phyloP scores from a whole-genome alignment of 2,888 invertebrate species.

The Ferrisia virgata region DNA sequence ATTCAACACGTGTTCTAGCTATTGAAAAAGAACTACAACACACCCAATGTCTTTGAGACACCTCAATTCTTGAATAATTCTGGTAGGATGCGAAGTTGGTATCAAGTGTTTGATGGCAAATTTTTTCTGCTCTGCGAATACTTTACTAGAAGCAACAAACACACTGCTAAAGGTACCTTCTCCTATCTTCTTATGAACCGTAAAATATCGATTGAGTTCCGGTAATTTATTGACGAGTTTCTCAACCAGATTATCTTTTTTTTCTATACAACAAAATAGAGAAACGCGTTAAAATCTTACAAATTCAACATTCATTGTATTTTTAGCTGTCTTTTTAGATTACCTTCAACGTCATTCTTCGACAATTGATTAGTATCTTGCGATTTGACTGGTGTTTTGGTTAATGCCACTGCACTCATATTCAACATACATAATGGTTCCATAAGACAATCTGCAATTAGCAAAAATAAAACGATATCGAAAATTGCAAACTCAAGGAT shows the following conservation, averaged over 20 bases:
- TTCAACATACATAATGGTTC: conserved; percentile 33
- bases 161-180: conserved; percentile 87
- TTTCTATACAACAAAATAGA: background rate
- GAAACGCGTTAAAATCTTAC: background rate
- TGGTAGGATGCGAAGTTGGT: conserved; percentile 78
- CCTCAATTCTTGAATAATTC: conserved; percentile 75
- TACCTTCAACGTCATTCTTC: background rate
- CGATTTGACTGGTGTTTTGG: conserved; percentile 29
- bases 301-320: background rate
- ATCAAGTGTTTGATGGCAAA: conserved; percentile 85
- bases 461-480: background rate
- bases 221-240: conserved; percentile 27
- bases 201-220: conserved; percentile 30
- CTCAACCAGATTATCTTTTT: background rate
- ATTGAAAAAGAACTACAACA: conserved; percentile 46
- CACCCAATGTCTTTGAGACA: conserved; percentile 77
- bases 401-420: background rate
- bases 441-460: background rate
- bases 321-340: background rate
- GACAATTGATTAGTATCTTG: background rate
- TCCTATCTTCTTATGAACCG: conserved; percentile 61
- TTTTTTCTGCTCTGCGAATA: conserved; percentile 56
- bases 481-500: too few relatives aligned
- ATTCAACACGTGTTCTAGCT: background rate
- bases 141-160: conserved; percentile 68